phyloP scores from a whole-genome alignment of 2,113 vertebrate species.

The human (Homo sapiens) region GRCh38 chr4:39419001-39419500 shows the following conservation, averaged over 20 bases:
- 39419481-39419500: not conserved
- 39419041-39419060: not conserved
- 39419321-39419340: not conserved
- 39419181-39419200: constrained; percentile 71
- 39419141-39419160: constrained; percentile 62
- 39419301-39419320: constrained; percentile 59
- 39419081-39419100: not conserved
- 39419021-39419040: constrained; percentile 43
- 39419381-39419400: not conserved
- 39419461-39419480: constrained; percentile 49
- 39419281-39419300: constrained; percentile 68
- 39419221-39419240: constrained; percentile 72
- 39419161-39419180: constrained; percentile 73
- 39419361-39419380: not conserved
- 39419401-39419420: not conserved
- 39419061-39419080: constrained; percentile 9
- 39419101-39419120: not conserved
- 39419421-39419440: not conserved
- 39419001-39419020: not conserved
- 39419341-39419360: constrained; percentile 32
- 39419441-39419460: not conserved
- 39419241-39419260: constrained; percentile 69
- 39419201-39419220: constrained; percentile 77
- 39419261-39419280: constrained; percentile 67
- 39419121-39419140: constrained; percentile 12